Percentiles rank a stretch among this genome's conserved stretches.
Conservation (phyloP, 2,113 vertebrate species). For the Miniopterus natalensis region DNA sequence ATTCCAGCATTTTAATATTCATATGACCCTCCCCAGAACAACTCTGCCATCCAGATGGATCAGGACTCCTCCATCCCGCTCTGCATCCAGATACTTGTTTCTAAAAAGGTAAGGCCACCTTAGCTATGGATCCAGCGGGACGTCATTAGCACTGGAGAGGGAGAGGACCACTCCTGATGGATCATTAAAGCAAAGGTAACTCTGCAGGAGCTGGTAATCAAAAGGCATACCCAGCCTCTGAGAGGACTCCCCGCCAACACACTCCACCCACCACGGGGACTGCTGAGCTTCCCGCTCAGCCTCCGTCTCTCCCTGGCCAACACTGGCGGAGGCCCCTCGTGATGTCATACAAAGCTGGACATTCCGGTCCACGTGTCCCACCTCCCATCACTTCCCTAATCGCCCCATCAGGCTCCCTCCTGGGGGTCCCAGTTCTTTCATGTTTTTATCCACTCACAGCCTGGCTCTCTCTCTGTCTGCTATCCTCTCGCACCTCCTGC, state of each 20-base stretch:
- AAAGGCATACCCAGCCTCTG: neutral
- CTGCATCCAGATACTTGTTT: neutral
- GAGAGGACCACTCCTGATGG: too few species aligned
- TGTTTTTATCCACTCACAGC: neutral
- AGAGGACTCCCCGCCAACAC: neutral
- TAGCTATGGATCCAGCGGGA: too few species aligned
- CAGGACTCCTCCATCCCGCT: neutral
- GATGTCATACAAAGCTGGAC: neutral
- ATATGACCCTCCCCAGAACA: neutral
- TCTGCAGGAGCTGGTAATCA: neutral
- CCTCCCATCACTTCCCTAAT: neutral
- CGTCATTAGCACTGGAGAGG: neutral
- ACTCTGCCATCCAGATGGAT: neutral
- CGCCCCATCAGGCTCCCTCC: too few species aligned
- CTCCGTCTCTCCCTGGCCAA: neutral
- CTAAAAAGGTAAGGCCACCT: neutral
- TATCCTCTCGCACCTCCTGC: neutral
- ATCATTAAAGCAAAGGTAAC: neutral
- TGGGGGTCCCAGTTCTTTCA: neutral
- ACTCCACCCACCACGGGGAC: neutral
- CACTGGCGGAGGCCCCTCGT: neutral
- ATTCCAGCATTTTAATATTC: neutral
- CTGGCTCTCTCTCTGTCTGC: neutral
- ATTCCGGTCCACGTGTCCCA: neutral
- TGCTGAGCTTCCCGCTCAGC: accelerated